phyloP scores from a whole-genome alignment of 2,113 vertebrate genomes.

The Orthonyx spaldingii region DNA sequence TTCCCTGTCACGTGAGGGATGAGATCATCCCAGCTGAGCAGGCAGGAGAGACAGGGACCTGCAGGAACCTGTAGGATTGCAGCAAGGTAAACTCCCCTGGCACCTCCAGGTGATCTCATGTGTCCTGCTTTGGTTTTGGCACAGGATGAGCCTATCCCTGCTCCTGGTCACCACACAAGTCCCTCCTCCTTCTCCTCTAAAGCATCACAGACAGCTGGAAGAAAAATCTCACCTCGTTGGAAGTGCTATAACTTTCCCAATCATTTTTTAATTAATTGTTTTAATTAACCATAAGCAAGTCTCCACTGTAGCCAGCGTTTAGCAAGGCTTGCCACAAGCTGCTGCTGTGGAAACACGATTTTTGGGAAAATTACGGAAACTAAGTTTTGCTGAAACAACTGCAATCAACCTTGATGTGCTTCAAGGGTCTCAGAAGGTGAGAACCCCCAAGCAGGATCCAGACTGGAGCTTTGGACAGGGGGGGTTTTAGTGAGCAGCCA shows the following conservation, averaged over 20 bases:
- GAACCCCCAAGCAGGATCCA: background rate
- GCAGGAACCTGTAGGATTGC: background rate
- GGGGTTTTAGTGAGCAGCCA: background rate
- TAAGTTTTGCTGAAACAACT: background rate
- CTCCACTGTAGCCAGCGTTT: background rate
- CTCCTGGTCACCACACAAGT: background rate
- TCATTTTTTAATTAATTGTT: background rate
- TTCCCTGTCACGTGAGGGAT: background rate
- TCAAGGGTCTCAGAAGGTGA: background rate
- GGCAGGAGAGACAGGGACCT: background rate
- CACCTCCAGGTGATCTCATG: rapidly evolving
- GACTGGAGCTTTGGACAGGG: background rate
- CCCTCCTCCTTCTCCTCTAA: background rate
- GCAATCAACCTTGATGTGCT: background rate
- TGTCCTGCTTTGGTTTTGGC: background rate
- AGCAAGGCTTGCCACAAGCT: background rate
- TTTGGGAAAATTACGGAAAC: background rate
- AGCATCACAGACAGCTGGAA: background rate
- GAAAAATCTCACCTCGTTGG: background rate
- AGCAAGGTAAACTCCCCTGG: background rate
- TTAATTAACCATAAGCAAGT: background rate
- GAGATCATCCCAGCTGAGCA: background rate
- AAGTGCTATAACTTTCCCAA: rapidly evolving
- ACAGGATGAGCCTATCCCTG: background rate
- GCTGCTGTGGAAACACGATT: background rate